phyloP scores from a whole-genome alignment of 2,888 invertebrate genomes.

The Nomada ruficornis region DNA sequence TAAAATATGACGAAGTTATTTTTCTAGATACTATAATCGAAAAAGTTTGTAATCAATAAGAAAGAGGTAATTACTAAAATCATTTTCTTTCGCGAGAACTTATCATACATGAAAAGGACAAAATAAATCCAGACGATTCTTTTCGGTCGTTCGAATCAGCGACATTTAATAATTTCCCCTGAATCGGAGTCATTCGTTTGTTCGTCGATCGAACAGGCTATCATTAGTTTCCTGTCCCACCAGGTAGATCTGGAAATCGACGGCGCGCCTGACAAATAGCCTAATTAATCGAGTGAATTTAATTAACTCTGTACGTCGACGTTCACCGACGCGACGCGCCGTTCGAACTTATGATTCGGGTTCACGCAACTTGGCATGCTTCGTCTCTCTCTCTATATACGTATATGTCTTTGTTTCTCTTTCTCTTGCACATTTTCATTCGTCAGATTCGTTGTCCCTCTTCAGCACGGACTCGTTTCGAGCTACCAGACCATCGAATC shows the following conservation, averaged over 20 bases:
- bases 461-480: constrained; percentile 50
- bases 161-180: constrained; percentile 9
- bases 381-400: constrained; percentile 51
- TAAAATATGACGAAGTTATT: too few relatives aligned
- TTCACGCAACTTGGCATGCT: constrained; percentile 79
- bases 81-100: too few relatives aligned
- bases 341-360: constrained; percentile 74
- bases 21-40: too few relatives aligned
- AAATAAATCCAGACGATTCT: neutral
- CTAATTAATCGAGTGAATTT: constrained; percentile 81
- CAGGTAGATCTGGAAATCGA: constrained; percentile 60
- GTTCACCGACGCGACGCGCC: constrained; percentile 52
- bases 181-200: constrained; percentile 25
- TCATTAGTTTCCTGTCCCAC: constrained; percentile 41
- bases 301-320: constrained; percentile 75
- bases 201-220: constrained; percentile 13
- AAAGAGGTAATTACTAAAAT: too few relatives aligned
- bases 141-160: neutral
- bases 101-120: neutral
- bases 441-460: constrained; percentile 19
- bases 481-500: constrained; percentile 57
- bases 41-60: constrained; percentile 14
- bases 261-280: constrained; percentile 75
- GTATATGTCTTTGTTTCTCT: constrained; percentile 22
- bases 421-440: constrained; percentile 47